Percentiles rank a stretch among this genome's conserved stretches.
Evolutionary conservation across 2,113 vertebrate genomes (phyloP).

Genomic region (Numida meleagris): DNA sequence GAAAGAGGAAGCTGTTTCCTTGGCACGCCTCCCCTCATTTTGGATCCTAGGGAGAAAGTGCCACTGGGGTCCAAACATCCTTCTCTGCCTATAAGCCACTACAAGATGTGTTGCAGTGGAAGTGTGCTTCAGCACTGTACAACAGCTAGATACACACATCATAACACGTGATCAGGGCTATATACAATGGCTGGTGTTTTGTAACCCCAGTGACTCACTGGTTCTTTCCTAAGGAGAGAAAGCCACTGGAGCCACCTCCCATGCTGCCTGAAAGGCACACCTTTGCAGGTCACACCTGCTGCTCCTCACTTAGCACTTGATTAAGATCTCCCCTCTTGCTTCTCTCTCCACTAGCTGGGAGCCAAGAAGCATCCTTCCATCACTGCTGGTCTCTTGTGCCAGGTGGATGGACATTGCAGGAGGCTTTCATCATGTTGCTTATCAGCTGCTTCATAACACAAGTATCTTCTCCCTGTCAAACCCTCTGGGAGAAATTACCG

Average conservation of each 20-base stretch:
- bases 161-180: not conserved
- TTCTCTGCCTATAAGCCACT: not conserved
- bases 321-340: conserved; percentile 72
- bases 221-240: conserved; percentile 45
- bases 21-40: not conserved
- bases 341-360: conserved; percentile 37
- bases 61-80: no score
- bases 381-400: conserved; percentile 22
- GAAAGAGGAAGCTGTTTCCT: not conserved
- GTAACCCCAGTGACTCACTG: conserved; percentile 49
- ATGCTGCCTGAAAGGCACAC: conserved; percentile 25
- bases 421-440: conserved; percentile 20
- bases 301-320: conserved; percentile 37
- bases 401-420: conserved; percentile 17
- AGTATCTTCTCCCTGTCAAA: conserved; percentile 2
- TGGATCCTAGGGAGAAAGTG: not conserved
- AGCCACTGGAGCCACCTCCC: conserved; percentile 42
- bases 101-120: not conserved
- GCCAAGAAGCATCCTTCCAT: conserved; percentile 41
- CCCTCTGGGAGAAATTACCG: not conserved
- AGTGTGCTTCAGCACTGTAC: not conserved
- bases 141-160: not conserved
- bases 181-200: conserved; percentile 4
- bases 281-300: conserved; percentile 63
- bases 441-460: not conserved